phyloP scores from a whole-genome alignment of 2,888 invertebrate genomes.

The Nephrotoma appendiculata region DNA sequence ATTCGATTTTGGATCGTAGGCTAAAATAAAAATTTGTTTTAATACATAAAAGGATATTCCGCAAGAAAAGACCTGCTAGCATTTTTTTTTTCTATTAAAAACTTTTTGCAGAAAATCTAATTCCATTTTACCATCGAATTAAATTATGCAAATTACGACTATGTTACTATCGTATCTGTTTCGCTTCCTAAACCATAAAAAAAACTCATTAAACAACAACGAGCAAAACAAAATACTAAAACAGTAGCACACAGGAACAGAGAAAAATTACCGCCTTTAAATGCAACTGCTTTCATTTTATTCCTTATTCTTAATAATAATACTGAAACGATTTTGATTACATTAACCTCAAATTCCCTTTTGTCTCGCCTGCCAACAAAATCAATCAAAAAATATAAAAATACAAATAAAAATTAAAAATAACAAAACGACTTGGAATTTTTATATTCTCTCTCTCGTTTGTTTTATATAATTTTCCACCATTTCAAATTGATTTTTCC shows the following conservation, averaged over 20 bases:
- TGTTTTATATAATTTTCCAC: not conserved
- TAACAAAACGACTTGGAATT: not conserved
- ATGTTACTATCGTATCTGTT: not conserved
- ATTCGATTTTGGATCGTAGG: no score
- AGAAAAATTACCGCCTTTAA: not conserved
- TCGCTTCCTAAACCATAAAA: not conserved
- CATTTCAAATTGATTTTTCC: constrained; percentile 1
- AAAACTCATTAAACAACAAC: not conserved
- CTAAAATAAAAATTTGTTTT: no score
- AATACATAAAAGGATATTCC: no score
- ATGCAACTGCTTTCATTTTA: not conserved
- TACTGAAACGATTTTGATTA: not conserved
- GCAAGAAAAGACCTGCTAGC: no score
- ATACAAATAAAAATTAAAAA: not conserved
- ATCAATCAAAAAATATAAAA: not conserved
- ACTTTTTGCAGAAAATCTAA: no score
- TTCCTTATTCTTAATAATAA: not conserved
- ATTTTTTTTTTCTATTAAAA: no score
- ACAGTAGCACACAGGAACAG: not conserved
- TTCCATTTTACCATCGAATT: no score
- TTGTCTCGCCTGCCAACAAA: not conserved
- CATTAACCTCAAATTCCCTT: not conserved
- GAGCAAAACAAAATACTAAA: not conserved
- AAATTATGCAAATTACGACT: no score
- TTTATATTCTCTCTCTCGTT: not conserved